Percentiles rank a stretch among this genome's conserved stretches.
phyloP scores from a whole-genome alignment of 2,797 vertebrate species.

The Rhyacichthys aspro region DNA sequence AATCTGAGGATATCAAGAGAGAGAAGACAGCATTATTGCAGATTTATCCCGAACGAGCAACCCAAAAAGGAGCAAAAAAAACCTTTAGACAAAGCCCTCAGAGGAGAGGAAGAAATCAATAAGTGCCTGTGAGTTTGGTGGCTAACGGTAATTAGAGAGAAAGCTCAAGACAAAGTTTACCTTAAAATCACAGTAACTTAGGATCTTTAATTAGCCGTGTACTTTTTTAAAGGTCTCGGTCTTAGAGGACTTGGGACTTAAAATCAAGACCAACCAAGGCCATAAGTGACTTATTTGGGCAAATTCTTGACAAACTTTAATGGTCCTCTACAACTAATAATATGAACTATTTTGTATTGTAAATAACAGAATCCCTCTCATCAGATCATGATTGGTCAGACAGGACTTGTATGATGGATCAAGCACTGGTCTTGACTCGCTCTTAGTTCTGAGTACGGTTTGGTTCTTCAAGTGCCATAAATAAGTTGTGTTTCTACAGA shows the following conservation, averaged over 20 bases:
- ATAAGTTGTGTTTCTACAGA: too few species aligned
- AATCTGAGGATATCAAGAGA: not conserved
- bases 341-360: too few species aligned
- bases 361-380: too few species aligned
- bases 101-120: conserved; percentile 1
- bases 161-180: conserved; percentile 8
- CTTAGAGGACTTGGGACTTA: not conserved
- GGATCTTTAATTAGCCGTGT: conserved; percentile 10
- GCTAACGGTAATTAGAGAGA: conserved; percentile 5
- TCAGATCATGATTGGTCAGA: too few species aligned
- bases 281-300: not conserved
- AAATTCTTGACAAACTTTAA: too few species aligned
- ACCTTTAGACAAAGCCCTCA: conserved; percentile 6
- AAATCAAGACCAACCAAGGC: not conserved
- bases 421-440: too few species aligned
- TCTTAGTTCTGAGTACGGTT: too few species aligned
- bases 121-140: not conserved
- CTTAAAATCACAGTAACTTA: conserved; percentile 9
- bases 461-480: too few species aligned
- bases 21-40: not conserved
- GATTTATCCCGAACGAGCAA: too few species aligned
- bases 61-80: not conserved
- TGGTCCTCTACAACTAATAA: too few species aligned
- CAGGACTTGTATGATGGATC: too few species aligned
- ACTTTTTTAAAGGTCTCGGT: conserved; percentile 5